Conservation (phyloP, 2,888 invertebrate species). For the Hemithea aestivaria region DNA sequence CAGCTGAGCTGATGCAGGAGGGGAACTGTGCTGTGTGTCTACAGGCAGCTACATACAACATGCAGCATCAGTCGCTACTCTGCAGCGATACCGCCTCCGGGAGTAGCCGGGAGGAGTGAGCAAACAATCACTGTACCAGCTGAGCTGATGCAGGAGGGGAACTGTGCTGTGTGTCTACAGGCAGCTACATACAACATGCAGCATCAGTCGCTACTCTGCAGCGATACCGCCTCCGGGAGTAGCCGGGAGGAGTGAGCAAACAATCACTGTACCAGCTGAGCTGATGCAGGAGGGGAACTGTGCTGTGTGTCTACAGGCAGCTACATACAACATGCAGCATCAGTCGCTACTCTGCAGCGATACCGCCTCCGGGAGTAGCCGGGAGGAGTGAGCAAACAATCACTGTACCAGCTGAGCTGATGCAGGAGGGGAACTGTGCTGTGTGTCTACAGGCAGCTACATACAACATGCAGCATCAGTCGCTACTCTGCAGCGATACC, state of each 20-base stretch:
- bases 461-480: slow-evolving; percentile 1
- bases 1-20: background rate
- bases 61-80: background rate
- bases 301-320: too few relatives aligned
- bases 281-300: background rate
- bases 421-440: background rate
- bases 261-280: background rate
- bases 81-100: slow-evolving; percentile 1
- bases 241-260: background rate
- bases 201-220: background rate
- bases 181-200: slow-evolving; percentile 4
- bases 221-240: slow-evolving; percentile 2
- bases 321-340: slow-evolving; percentile 1
- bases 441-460: too few relatives aligned
- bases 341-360: background rate
- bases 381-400: background rate
- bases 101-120: slow-evolving; percentile 1
- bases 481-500: background rate
- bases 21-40: background rate
- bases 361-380: slow-evolving; percentile 3
- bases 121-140: slow-evolving; percentile 1
- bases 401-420: background rate
- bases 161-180: background rate
- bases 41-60: too few relatives aligned
- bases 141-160: background rate